Evolutionary conservation across 37 sponge, comb jelly and placozoan species (phyloP).

Genomic region (Oopsacas minuta): DNA sequence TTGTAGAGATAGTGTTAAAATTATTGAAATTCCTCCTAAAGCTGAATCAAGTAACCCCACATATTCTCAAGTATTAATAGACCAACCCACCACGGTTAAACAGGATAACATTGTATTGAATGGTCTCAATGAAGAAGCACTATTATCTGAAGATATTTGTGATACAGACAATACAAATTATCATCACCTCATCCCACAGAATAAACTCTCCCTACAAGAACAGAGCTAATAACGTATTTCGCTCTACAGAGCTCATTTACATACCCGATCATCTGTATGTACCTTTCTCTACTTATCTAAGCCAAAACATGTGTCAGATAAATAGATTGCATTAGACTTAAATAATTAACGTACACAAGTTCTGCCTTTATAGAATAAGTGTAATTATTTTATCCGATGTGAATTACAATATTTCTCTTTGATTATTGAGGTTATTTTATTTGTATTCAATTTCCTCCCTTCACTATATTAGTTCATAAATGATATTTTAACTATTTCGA

Average conservation of each 20-base stretch:
- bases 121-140: background rate
- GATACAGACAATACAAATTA: background rate
- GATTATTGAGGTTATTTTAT: constrained; percentile 8
- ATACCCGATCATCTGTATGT: constrained; percentile 7
- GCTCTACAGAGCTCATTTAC: background rate
- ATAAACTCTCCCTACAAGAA: background rate
- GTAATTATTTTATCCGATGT: constrained; percentile 13
- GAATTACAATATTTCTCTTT: background rate
- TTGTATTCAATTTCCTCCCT: background rate
- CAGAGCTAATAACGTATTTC: background rate
- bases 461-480: no score
- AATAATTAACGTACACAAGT: background rate
- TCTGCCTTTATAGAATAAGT: background rate
- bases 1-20: background rate
- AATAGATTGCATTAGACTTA: constrained; percentile 1
- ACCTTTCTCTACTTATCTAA: constrained; percentile 7
- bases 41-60: background rate
- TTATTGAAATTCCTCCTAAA: no score
- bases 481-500: no score
- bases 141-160: background rate
- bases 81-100: no score
- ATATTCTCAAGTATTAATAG: background rate
- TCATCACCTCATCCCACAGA: background rate
- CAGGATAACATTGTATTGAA: background rate
- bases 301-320: background rate